Percentiles rank a stretch among this genome's conserved stretches.
Conservation (phyloP, 1,140 invertebrate species). For the Rhyzopertha dominica region DNA sequence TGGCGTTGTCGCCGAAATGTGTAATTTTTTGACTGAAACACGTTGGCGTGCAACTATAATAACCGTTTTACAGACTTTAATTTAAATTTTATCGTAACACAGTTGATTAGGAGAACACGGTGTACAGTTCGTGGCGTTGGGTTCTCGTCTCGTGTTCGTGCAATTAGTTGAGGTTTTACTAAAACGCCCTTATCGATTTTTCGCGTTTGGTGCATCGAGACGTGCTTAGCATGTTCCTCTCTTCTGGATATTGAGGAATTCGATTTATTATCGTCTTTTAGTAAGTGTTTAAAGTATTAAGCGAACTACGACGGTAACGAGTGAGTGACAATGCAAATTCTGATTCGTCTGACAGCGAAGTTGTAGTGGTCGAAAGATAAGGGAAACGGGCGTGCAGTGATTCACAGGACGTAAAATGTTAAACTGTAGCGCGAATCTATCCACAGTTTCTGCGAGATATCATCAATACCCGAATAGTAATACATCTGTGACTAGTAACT, state of each 20-base stretch:
- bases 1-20: conserved; percentile 39
- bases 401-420: conserved; percentile 13
- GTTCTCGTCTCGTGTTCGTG: neutral
- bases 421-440: conserved; percentile 12
- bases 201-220: conserved; percentile 31
- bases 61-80: too few relatives aligned
- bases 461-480: too few relatives aligned
- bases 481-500: too few relatives aligned
- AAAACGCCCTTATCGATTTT: conserved; percentile 48
- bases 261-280: conserved; percentile 9
- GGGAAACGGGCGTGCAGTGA: too few relatives aligned
- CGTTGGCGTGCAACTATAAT: too few relatives aligned
- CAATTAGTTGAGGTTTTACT: conserved; percentile 19
- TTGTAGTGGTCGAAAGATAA: conserved; percentile 6
- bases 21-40: conserved; percentile 30
- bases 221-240: conserved; percentile 29
- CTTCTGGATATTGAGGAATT: conserved; percentile 18
- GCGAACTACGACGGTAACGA: too few relatives aligned
- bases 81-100: neutral
- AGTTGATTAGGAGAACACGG: neutral
- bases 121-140: neutral
- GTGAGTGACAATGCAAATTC: neutral
- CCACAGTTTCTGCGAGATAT: too few relatives aligned
- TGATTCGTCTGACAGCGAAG: neutral
- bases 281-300: conserved; percentile 25